Percentiles rank a stretch among this genome's conserved stretches.
phyloP scores from a whole-genome alignment of 2,113 vertebrate genomes.

The Neodon shergylaensis region DNA sequence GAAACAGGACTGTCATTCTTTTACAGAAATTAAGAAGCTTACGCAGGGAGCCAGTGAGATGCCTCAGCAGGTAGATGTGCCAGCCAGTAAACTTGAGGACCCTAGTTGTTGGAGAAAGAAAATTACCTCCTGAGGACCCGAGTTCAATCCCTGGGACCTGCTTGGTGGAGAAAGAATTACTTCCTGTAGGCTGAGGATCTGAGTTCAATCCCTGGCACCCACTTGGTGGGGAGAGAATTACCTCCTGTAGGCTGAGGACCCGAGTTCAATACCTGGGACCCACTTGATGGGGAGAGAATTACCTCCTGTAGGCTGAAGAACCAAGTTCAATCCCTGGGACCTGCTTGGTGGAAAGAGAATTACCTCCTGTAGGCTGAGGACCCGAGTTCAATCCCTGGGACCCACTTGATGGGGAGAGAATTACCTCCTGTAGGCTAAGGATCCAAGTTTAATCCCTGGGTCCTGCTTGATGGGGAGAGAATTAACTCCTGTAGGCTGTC shows the following conservation, averaged over 20 bases:
- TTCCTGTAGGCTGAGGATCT: neutral
- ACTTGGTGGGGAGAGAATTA: neutral
- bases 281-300: neutral
- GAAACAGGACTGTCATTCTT: neutral
- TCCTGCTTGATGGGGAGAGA: neutral
- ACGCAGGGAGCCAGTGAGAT: neutral
- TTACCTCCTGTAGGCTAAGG: no score
- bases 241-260: neutral
- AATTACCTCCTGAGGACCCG: neutral
- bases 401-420: no score
- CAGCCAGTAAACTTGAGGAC: neutral
- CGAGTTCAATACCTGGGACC: neutral
- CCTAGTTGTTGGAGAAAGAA: neutral
- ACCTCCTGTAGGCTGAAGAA: neutral
- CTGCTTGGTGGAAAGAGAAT: rapidly evolving
- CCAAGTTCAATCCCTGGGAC: no score
- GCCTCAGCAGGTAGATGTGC: neutral
- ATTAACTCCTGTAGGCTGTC: neutral
- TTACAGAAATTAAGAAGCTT: neutral
- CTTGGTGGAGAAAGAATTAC: neutral
- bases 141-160: neutral
- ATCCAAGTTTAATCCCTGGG: neutral
- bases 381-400: no score
- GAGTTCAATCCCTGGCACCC: no score
- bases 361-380: no score